Base-by-base conservation (phyloP, 2,888 invertebrate genomes). In the Drosophila quinaria region DNA sequence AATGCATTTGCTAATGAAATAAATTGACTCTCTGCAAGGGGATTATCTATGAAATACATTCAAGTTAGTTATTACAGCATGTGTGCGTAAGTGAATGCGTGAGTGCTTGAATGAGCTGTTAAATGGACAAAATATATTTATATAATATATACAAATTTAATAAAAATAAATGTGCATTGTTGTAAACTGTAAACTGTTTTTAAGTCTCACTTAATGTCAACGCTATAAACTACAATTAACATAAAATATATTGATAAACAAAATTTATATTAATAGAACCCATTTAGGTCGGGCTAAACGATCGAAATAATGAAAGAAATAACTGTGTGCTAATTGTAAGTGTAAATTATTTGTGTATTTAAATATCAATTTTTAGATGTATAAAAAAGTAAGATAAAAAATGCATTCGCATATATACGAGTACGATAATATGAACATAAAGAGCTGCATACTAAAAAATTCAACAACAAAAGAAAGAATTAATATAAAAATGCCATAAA, bases 321-420 rank as follows among this genome's bases (percentile, higher is more conserved):
- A 66, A 61, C 44, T 70, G 85, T 85, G 82, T 87, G 82, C 71
- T 84, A 85, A 89, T 70, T 70, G 61, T 84, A 84, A 84, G 84
- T 85, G 90, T 85, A 85, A 89, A 85, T 87, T 89, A 85, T 85
- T 81, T 89, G 84, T 89, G 84, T 88, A 85, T 87, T 90, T 77
- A 82, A 88, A 88, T 73, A 65, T 74, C 81, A 70, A 87, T 70
- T 87, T 89, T 87, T 81, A 89, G 78, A 69, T 83, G 81, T 89
- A 90, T 70, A 73, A 72, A 66, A 19, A 62, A 35, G 52, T 70
- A 77, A 70, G 59, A 59, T 71, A 60, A 67, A 74, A 75, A 44
- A 44, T 78, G 79, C 89, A 83, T 81, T 87, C 90, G 81, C 68
- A 85, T 84, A 68, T 70, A 81, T 71, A 61, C 61, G 74, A 49